Percentiles rank a stretch among this genome's conserved stretches.
These are phyloP conservation scores for Chloropsis hardwickii DNA, from an alignment of 2,113 vertebrate genomes.

Conservation along the genomic window DNA sequence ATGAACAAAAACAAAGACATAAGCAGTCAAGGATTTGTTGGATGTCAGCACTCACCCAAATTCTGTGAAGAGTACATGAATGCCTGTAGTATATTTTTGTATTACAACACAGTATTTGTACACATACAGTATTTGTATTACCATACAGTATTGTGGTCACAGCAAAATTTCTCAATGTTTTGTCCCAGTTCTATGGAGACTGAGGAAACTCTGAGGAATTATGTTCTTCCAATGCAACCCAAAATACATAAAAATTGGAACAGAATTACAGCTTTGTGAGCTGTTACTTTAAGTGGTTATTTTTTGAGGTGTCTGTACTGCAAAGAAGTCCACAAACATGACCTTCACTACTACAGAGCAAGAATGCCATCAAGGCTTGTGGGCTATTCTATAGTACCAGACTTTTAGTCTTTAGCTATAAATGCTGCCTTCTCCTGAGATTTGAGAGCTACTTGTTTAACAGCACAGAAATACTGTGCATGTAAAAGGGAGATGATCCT, in stretches of 20 bases:
- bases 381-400: background rate
- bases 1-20: background rate
- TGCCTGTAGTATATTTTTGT: background rate
- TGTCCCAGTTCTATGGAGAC: background rate
- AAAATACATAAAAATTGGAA: background rate
- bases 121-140: background rate
- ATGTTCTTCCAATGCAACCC: background rate
- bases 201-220: background rate
- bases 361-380: background rate
- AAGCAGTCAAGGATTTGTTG: background rate
- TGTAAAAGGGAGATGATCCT: background rate
- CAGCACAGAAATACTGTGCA: background rate
- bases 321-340: background rate
- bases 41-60: background rate
- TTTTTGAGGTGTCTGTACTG: background rate
- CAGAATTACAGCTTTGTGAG: background rate
- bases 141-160: background rate
- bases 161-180: background rate
- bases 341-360: background rate
- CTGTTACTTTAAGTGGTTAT: background rate
- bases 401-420: background rate
- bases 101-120: background rate
- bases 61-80: background rate
- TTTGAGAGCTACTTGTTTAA: background rate
- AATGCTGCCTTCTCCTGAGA: background rate